Base-by-base conservation (phyloP, 37 sponge, comb jelly and placozoan genomes). In the Oopsacas minuta region DNA sequence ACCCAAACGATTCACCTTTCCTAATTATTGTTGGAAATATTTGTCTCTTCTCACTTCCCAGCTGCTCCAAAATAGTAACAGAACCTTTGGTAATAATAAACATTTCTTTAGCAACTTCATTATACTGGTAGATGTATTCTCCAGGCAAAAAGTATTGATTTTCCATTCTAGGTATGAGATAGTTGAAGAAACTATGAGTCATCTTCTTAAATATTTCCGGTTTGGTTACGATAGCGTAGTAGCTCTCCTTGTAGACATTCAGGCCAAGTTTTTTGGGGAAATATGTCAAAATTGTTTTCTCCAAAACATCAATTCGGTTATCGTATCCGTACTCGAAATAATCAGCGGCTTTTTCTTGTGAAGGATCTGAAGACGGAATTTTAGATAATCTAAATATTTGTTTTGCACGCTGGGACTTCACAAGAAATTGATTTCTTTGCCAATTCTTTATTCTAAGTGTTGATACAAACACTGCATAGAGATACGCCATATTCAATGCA, bases 331-430 rank as follows among this genome's bases (percentile, higher is more conserved):
- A 61, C 22, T 10, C 75, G 30, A 61, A 61, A n/a, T 61, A 61
- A 25, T 61, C 75, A 20, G 75, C 75, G 3, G 75, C 75, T 61
- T 61, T 61, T 61, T 61, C 32, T 34, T 61, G 75, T 61, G 75
- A 61, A 12, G 75, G 75, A 61, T 61, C 75, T 3, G 75, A 32
- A 25, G 75, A 34, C 5, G 75, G 75, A 25, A 61, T 61, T 61
- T 61, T 61, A 20, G 75, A 61, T 10, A 61, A 3, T 10, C 28
- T 10, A 61, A 61, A 61, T 32, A 61, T 61, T 12, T 61, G 75
- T n/a, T n/a, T 61, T n/a, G 75, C 75, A 32, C 75, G 22, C 7
- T 25, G 28, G 30, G 75, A 25, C 22, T 61, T 61, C 3, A 61
- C 22, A 3, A 10, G 22, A n/a, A 61, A 61, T n/a, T 61, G 75